Evolutionary conservation across 1,140 invertebrate genomes (phyloP).

Genomic region (Aphaenogaster floridana): DNA sequence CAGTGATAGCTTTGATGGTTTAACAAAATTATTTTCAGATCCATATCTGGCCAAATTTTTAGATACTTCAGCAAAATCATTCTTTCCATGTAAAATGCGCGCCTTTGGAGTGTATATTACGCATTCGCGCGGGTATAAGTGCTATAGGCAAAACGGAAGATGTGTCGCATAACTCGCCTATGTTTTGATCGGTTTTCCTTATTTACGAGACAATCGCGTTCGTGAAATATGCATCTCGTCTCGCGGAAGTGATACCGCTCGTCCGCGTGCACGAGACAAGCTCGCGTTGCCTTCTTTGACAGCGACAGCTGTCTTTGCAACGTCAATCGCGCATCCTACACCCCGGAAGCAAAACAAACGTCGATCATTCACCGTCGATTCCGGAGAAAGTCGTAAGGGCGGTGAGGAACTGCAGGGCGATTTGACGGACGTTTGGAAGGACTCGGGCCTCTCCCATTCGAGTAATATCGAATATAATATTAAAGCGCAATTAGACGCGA

Average conservation of each 20-base stretch:
- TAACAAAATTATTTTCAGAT: no score
- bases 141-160: neutral
- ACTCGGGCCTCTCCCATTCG: neutral
- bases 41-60: no score
- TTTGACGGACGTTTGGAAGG: slow-evolving; percentile 1
- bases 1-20: no score
- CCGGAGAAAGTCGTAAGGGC: neutral
- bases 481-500: slow-evolving; percentile 10
- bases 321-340: slow-evolving; percentile 55
- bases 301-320: slow-evolving; percentile 33
- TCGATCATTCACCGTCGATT: slow-evolving; percentile 36
- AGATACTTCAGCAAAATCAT: no score
- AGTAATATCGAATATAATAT: slow-evolving; percentile 31
- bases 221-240: slow-evolving; percentile 7
- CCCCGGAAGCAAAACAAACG: slow-evolving; percentile 57
- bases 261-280: neutral
- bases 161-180: neutral
- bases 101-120: neutral
- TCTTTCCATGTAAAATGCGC: neutral
- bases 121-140: neutral
- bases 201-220: slow-evolving; percentile 14
- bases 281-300: neutral
- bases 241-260: slow-evolving; percentile 6
- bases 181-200: neutral
- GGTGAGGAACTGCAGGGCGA: neutral